These are phyloP conservation scores for Myopa testacea DNA, from an alignment of 2,888 invertebrate genomes.

Conservation along the genomic window DNA sequence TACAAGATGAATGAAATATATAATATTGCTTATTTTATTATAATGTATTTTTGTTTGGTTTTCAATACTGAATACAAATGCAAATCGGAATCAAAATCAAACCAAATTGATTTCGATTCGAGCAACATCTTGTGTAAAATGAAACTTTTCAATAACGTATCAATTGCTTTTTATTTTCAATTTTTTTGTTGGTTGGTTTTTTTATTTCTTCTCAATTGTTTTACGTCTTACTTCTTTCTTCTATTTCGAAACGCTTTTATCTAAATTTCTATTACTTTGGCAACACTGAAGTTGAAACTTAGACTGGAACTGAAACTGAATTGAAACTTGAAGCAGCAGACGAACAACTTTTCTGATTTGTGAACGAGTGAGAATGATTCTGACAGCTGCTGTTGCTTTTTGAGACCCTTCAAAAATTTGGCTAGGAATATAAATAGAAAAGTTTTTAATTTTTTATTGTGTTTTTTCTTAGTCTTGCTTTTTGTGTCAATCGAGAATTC, in stretches of 20 bases:
- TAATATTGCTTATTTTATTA: too few relatives aligned
- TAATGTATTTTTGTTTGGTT: too few relatives aligned
- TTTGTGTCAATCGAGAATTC: too few relatives aligned
- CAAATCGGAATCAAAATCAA: too few relatives aligned
- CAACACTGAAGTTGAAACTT: background rate
- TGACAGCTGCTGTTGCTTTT: background rate
- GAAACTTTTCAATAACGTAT: conserved; percentile 32
- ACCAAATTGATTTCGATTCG: too few relatives aligned
- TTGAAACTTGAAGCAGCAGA: too few relatives aligned
- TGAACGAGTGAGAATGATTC: too few relatives aligned
- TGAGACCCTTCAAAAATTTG: conserved; percentile 7
- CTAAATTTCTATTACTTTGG: background rate
- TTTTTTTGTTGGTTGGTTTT: background rate
- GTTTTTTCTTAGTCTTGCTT: background rate
- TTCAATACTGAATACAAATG: too few relatives aligned
- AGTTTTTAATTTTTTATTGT: background rate
- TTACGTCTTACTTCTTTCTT: background rate
- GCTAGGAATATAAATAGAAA: conserved; percentile 8
- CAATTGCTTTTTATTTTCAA: conserved; percentile 26
- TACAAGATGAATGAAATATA: too few relatives aligned
- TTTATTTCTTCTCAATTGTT: conserved; percentile 7
- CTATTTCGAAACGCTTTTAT: background rate
- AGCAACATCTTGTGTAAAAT: conserved; percentile 21
- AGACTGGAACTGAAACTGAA: background rate
- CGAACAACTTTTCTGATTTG: too few relatives aligned